Base-by-base conservation (phyloP, 2,888 invertebrate species). In the Tolmerus cingulatus region DNA sequence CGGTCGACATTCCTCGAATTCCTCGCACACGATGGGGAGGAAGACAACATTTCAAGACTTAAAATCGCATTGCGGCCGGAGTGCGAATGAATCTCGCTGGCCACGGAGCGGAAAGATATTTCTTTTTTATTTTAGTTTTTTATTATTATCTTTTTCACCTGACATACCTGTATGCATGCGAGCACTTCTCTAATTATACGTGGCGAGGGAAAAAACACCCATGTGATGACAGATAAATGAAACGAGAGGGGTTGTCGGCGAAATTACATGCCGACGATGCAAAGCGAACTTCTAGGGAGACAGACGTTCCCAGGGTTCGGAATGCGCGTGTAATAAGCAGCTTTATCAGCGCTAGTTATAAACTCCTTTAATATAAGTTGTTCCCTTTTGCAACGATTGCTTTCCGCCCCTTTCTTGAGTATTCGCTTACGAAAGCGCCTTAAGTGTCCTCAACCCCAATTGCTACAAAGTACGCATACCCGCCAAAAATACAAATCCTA, bases 21-120 rank as follows among this genome's bases (percentile, higher is more conserved):
- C 46, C 81, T 51, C 51, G 14, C 81, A 34, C 19, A 27, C 30
- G 34, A n/a, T 30, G 30, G 55, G 46, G 30, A 43, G 79, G 46
- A 46, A 55, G 81, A 81, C 23, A 55, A 34, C 34, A 76, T 76
- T 81, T 81, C 81, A 81, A 79, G 81, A 27, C 27, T 16, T 40
- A 40, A 19, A 78, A 43, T 23, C 19, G 27, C 66, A 30, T 55
- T 12, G 27, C 51, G 27, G 16, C 16, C 30, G 9, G 51, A 81
- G 55, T 81, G 81, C 81, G 81, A 46, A 81, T 27, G 43, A 81
- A 81, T 81, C 81, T 81, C 12, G 81, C 19, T 81, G 51, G 23
- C 84, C 74, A 74, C 40, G 84, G 74, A 84, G 66, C 84, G 66
- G 66, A 66, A 84, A 66, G 66, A 66, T 66, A 74, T 84, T 84